A percentile compares a stretch with the other conserved stretches of the same genome.
These are phyloP conservation scores for Scaeva pyrastri DNA, from an alignment of 2,888 invertebrate species.

Conservation along the genomic window DNA sequence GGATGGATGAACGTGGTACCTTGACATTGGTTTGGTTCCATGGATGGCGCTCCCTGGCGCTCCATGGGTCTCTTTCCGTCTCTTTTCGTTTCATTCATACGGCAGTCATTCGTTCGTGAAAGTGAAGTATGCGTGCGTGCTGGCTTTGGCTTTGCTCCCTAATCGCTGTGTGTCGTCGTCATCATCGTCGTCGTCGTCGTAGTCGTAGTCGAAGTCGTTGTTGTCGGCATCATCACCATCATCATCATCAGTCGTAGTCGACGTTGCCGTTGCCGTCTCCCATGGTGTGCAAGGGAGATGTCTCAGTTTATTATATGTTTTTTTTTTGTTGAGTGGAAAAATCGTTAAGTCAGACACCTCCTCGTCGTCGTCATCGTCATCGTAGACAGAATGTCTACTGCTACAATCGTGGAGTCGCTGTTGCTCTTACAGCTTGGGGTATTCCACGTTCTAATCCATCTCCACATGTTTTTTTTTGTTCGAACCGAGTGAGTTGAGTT, in stretches of 20 bases:
- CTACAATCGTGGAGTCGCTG: constrained; percentile 22
- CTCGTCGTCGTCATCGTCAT: constrained; percentile 24
- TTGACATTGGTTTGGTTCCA: constrained; percentile 66
- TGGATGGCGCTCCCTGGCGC: constrained; percentile 22
- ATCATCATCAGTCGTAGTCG: constrained; percentile 27
- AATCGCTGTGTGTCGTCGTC: constrained; percentile 60
- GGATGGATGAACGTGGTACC: constrained; percentile 63
- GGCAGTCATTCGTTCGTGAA: constrained; percentile 71
- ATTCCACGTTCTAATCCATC: constrained; percentile 46
- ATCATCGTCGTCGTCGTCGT: constrained; percentile 26
- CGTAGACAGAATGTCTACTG: constrained; percentile 64
- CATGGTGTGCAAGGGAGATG: constrained; percentile 66
- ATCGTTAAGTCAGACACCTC: constrained; percentile 69
- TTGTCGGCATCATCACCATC: constrained; percentile 38
- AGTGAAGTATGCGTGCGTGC: constrained; percentile 76
- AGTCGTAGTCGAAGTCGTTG: constrained; percentile 26
- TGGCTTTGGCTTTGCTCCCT: constrained; percentile 70
- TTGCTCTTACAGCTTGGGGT: constrained; percentile 44
- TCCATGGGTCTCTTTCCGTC: constrained; percentile 61
- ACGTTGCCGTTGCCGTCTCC: constrained; percentile 47
- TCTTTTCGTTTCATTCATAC: constrained; percentile 55
- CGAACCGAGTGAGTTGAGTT: constrained; percentile 6
- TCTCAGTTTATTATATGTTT: constrained; percentile 50
- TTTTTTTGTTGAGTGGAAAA: constrained; percentile 58
- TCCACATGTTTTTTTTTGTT: constrained; percentile 30